Conservation (phyloP, 2,797 vertebrate genomes). For the Acanthis flammea region DNA sequence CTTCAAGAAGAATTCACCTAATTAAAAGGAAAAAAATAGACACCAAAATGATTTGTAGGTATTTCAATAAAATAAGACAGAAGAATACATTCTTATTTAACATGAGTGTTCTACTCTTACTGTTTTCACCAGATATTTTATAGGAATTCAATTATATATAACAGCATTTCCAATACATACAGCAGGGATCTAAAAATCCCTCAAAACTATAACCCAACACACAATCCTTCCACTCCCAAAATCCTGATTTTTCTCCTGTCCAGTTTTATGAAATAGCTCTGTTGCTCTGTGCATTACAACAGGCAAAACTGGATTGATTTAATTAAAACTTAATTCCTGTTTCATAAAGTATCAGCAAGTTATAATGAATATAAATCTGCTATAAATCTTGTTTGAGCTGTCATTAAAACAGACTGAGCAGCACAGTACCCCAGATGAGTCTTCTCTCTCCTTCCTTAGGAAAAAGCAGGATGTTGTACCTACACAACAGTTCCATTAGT, state of each 20-base stretch:
- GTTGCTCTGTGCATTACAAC: not conserved
- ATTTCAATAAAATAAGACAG: not conserved
- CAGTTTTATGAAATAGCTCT: not conserved
- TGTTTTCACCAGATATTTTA: not conserved
- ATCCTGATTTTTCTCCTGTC: not conserved
- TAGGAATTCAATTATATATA: not conserved
- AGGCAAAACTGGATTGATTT: not conserved
- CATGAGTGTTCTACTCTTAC: not conserved
- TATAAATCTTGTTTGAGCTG: not conserved
- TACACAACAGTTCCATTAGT: not conserved
- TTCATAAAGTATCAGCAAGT: not conserved
- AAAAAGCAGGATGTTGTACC: not conserved
- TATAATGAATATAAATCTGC: not conserved
- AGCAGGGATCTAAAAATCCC: not conserved
- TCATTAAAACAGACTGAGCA: not conserved
- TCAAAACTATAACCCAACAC: not conserved
- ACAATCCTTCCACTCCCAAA: not conserved
- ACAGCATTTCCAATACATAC: not conserved
- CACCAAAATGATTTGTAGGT: not conserved
- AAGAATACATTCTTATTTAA: not conserved
- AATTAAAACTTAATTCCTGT: not conserved
- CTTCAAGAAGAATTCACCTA: slow-evolving; percentile 98
- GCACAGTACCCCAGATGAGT: not conserved
- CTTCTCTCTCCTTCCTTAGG: not conserved
- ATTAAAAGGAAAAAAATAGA: not conserved